phyloP scores from a whole-genome alignment of 2,888 invertebrate genomes.

The Caenorhabditis plicata region DNA sequence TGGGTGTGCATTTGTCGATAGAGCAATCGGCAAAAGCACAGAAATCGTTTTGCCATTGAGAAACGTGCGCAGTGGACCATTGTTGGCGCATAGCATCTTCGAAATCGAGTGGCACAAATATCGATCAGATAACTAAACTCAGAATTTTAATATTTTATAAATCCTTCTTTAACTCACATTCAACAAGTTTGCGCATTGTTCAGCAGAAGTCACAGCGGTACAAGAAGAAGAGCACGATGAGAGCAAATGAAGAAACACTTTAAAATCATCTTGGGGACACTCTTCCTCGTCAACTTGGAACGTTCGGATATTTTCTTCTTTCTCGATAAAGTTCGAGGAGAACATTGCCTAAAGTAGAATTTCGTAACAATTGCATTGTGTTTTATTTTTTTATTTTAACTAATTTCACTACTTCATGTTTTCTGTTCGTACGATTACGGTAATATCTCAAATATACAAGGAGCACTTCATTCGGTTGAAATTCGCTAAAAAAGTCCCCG shows the following conservation, averaged over 20 bases:
- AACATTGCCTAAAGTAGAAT: slow-evolving; percentile 49
- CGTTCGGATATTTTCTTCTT: slow-evolving; percentile 31
- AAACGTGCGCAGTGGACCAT: slow-evolving; percentile 41
- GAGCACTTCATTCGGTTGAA: too few species aligned
- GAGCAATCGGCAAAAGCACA: slow-evolving; percentile 42
- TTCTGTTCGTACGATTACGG: too few species aligned
- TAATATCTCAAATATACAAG: too few species aligned
- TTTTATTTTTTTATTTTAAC: too few species aligned
- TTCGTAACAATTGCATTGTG: neutral
- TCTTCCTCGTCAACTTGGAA: slow-evolving; percentile 41
- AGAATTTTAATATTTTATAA: neutral
- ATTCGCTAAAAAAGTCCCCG: too few species aligned
- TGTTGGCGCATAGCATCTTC: slow-evolving; percentile 34
- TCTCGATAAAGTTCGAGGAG: slow-evolving; percentile 48
- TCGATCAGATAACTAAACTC: slow-evolving; percentile 55
- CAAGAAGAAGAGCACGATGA: slow-evolving; percentile 37
- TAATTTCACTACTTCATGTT: too few species aligned
- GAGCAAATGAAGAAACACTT: slow-evolving; percentile 47
- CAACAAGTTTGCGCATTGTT: slow-evolving; percentile 42
- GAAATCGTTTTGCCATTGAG: slow-evolving; percentile 46
- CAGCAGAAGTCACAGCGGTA: slow-evolving; percentile 25
- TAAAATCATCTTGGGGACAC: slow-evolving; percentile 43
- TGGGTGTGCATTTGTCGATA: slow-evolving; percentile 30
- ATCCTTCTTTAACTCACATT: slow-evolving; percentile 27
- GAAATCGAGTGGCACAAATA: slow-evolving; percentile 50